Evolutionary conservation across 2,113 vertebrate species (phyloP).

Genomic region (Oreochromis spilurus): DNA sequence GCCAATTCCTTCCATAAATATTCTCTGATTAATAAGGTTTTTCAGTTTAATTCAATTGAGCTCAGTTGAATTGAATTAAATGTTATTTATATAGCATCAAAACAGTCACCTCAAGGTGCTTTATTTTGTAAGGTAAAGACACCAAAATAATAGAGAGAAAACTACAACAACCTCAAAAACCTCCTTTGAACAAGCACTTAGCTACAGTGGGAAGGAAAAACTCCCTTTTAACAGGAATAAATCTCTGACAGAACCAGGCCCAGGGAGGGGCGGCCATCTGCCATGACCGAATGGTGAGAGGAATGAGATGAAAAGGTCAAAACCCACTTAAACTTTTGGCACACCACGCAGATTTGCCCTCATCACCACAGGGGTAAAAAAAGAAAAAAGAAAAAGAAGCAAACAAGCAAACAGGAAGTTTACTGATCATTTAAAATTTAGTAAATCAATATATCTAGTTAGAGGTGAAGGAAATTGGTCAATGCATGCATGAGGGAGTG

Average conservation of each 20-base stretch:
- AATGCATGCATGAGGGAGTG: background rate
- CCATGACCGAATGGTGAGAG: background rate
- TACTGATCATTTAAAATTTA: background rate
- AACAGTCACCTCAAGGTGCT: background rate
- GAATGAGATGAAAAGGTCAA: background rate
- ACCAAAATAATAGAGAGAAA: background rate
- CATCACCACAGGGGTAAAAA: background rate
- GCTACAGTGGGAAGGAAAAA: background rate
- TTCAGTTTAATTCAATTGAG: background rate
- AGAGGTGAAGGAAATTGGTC: background rate
- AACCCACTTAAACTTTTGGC: background rate
- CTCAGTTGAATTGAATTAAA: background rate
- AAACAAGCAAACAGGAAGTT: background rate
- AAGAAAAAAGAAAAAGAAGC: background rate
- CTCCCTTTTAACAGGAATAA: background rate
- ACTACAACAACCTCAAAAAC: background rate
- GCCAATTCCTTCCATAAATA: background rate
- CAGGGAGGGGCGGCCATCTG: fast-evolving
- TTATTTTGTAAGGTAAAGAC: background rate
- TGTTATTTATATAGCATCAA: background rate
- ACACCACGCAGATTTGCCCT: background rate
- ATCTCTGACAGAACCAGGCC: background rate
- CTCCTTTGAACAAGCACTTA: background rate
- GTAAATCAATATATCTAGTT: background rate
- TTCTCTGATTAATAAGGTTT: background rate